Percentiles rank a stretch among this genome's conserved stretches.
Evolutionary conservation across 2,888 invertebrate genomes (phyloP).

Genomic region (Latheticus oryzae): DNA sequence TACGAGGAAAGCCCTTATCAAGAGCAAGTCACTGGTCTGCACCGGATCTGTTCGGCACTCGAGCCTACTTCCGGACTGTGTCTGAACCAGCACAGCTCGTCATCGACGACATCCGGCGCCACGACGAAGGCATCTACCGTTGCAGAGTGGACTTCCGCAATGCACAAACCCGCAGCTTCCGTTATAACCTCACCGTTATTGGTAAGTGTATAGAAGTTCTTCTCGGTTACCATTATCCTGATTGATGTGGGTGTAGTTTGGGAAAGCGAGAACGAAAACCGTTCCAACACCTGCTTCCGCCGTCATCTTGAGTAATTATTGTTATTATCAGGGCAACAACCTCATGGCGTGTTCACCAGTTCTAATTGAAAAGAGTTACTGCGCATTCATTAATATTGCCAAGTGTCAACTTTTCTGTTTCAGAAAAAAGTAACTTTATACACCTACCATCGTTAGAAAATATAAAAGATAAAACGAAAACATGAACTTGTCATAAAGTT

Average conservation of each 20-base stretch:
- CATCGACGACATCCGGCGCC: slow-evolving; percentile 84
- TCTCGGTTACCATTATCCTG: slow-evolving; percentile 15
- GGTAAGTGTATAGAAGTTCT: slow-evolving; percentile 72
- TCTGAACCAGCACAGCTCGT: slow-evolving; percentile 85
- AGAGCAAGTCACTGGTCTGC: slow-evolving; percentile 88
- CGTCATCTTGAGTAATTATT: slow-evolving; percentile 27
- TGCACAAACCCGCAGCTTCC: slow-evolving; percentile 88
- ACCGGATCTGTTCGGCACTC: slow-evolving; percentile 85
- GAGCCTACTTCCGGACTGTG: slow-evolving; percentile 85
- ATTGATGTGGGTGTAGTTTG: slow-evolving; percentile 13
- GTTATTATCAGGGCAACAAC: slow-evolving; percentile 20
- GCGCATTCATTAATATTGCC: neutral
- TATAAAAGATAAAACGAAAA: neutral
- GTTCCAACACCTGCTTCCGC: slow-evolving; percentile 18
- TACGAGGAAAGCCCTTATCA: slow-evolving; percentile 82
- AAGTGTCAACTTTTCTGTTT: too few relatives aligned
- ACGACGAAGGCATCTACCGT: slow-evolving; percentile 90
- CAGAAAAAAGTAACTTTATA: neutral
- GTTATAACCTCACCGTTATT: slow-evolving; percentile 90
- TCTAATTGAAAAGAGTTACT: slow-evolving; percentile 1
- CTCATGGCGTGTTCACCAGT: neutral
- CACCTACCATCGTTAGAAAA: neutral
- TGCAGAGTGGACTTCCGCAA: slow-evolving; percentile 92
- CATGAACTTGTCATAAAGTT: too few relatives aligned
- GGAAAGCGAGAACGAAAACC: slow-evolving; percentile 7